Evolutionary conservation across 2,888 invertebrate species (phyloP), one percentile per base, ranked within the genome.

Genomic region (Thalpophila matura): DNA sequence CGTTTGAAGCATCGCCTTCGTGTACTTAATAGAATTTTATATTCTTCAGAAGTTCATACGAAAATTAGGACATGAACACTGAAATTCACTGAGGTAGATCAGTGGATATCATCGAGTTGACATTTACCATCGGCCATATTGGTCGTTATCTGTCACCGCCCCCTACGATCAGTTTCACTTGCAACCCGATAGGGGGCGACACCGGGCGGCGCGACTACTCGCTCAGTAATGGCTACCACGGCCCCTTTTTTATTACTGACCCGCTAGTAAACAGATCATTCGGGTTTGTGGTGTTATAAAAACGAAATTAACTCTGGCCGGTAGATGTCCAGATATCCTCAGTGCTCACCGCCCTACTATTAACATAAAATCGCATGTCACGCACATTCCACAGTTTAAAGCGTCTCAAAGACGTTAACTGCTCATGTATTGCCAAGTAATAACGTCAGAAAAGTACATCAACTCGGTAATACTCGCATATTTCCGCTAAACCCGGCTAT

Each of bases 251-350:
- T 95, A 95, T 93, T 93, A 94, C 94, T 93, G 92, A 91, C 92
- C 94, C 94, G 94, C 94, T 93, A 95, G 94, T 95, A 95, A 94
- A 95, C 94, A 95, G 94, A 94, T 94, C 94, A 94, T 95, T 94
- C 93, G 91, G 93, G 92, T 94, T 94, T 94, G 94, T 94, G 94
- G 93, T 94, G 94, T 91, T 94, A 94, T 95, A 95, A 95, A 95
- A 95, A 94, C 92, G 91, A 91, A 95, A 95, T 94, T 94, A 94
- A 94, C 92, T 92, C 89, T 86, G 90, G 85, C 89, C 89, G 88
- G 91, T 92, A 87, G 87, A 93, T 91, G 92, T 86, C 89, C 91
- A 91, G 91, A 91, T 91, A 92, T 89, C 87, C 88, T 88, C 87
- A 88, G 86, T 83, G 79, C 86, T 85, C 83, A 81, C 80, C 84